phyloP scores from a whole-genome alignment of 2,888 invertebrate species.

The Ctena decussata region DNA sequence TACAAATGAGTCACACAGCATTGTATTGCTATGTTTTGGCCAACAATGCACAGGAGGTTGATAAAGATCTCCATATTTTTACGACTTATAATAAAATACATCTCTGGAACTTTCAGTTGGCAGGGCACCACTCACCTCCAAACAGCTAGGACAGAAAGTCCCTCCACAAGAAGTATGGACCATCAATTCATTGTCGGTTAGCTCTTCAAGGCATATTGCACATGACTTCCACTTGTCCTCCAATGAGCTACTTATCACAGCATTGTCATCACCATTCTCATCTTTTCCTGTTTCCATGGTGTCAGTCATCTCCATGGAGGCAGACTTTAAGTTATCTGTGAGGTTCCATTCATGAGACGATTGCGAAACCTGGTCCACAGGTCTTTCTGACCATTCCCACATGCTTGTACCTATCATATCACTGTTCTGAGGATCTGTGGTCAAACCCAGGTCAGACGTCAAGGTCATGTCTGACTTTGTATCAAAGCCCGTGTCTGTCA shows the following conservation, averaged over 20 bases:
- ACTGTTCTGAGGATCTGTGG: not conserved
- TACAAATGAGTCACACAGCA: no score
- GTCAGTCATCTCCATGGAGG: not conserved
- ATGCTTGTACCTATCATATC: constrained; percentile 66
- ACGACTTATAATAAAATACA: no score
- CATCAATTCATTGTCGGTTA: constrained; percentile 88
- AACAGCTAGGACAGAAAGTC: constrained; percentile 89
- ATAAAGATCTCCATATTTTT: no score
- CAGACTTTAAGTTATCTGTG: not conserved
- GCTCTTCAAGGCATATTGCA: constrained; percentile 90
- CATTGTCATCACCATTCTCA: not conserved
- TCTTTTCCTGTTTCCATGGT: constrained; percentile 6
- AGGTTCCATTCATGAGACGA: not conserved
- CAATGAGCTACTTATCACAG: constrained; percentile 45
- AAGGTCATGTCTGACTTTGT: not conserved
- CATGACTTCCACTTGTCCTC: constrained; percentile 87
- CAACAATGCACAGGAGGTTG: no score
- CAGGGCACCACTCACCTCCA: constrained; percentile 87
- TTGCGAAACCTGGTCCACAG: not conserved
- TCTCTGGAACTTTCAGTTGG: no score
- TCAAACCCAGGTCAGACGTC: not conserved
- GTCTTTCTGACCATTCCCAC: constrained; percentile 65
- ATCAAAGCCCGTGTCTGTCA: not conserved
- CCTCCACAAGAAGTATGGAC: constrained; percentile 89
- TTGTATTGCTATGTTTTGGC: no score